Evolutionary conservation across 2,888 invertebrate species (phyloP), one percentile per base, ranked within the genome.

Genomic region (Pinctada fucata): DNA sequence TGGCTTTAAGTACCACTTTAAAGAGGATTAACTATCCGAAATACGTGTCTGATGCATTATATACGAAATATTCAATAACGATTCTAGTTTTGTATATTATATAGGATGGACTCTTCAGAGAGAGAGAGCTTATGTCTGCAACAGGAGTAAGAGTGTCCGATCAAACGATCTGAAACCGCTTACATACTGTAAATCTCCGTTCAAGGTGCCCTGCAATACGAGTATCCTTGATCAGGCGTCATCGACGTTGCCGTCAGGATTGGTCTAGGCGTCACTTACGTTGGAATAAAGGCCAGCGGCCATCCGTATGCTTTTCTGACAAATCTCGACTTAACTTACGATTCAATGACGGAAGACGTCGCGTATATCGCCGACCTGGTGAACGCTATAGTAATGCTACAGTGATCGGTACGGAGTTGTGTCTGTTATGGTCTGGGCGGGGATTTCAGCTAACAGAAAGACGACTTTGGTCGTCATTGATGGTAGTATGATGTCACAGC

Each of bases 401-500:
- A 10, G 58, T 58, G 58, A 58, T 13, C 58, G 58, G 13, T 58
- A 58, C 58, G 58, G 13, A 10, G 58, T 6, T 58, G 58, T 6
- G 13, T 58, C 58, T 58, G 13, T 13, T 13, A 58, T 58, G 58
- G 58, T 58, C 58, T 58, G 58, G 58, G 58, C 58, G 6, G 13
- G 58, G 6, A 58, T 58, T 58, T 58, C 58, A 58, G 58, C 58
- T 10, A 58, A 58, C 58, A 58, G 58, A 13, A 58, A 58, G 58
- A 58, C 58, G 13, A 58, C 6, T 58, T 58, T 58, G 58, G 13
- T 58, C 58, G 13, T 58, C 13, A 58, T 58, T 69, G 48, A 70
- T 48, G 68, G 48, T 31, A 71, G 13, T 52, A 16, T 71, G 51
- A 71, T 13, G 16, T 51, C 76, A 31, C 64, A 70, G 76, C 70